These are phyloP conservation scores for Heliconius erato DNA, from an alignment of 2,888 invertebrate species.

Conservation along the genomic window DNA sequence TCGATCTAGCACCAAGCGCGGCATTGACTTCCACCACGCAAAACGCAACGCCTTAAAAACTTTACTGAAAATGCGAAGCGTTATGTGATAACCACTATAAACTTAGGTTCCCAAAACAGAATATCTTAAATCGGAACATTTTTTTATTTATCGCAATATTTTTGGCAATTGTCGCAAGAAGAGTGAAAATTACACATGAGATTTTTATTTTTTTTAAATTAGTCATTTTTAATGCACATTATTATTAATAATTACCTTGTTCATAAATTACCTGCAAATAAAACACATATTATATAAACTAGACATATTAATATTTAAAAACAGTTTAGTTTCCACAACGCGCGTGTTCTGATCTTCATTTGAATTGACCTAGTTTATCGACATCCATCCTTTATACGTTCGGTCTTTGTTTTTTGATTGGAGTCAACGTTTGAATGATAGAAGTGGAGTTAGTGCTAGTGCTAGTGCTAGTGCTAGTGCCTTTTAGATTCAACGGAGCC, in stretches of 20 bases:
- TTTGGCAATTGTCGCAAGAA: too few species aligned
- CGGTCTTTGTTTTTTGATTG: conserved; percentile 34
- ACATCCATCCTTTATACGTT: conserved; percentile 17
- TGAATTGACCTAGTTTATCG: conserved; percentile 29
- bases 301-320: not conserved
- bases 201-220: too few species aligned
- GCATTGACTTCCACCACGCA: too few species aligned
- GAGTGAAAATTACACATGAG: too few species aligned
- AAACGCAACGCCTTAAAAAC: too few species aligned
- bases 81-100: too few species aligned
- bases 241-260: not conserved
- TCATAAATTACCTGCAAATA: too few species aligned
- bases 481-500: conserved; percentile 38
- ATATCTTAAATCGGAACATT: too few species aligned
- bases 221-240: not conserved
- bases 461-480: not conserved
- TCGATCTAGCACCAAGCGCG: too few species aligned
- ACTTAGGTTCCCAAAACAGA: too few species aligned
- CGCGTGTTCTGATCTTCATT: conserved; percentile 22
- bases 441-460: conserved; percentile 1
- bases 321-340: not conserved
- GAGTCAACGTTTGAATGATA: conserved; percentile 30
- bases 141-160: too few species aligned
- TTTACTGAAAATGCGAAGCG: too few species aligned
- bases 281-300: not conserved